Evolutionary conservation across 2,797 vertebrate species (phyloP).

Genomic region (Rhinella marina): DNA sequence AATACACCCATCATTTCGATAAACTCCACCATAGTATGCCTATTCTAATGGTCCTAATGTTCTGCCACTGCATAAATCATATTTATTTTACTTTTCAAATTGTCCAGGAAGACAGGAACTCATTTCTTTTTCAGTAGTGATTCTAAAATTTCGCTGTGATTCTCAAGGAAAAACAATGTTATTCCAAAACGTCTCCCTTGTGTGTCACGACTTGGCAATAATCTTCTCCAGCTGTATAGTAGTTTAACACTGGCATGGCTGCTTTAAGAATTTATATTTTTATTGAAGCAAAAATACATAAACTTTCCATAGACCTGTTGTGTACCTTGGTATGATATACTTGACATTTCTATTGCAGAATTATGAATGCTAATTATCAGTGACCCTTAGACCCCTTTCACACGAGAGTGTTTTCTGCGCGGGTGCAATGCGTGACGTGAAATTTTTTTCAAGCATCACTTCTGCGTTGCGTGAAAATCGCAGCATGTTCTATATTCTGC

Average conservation of each 20-base stretch:
- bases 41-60: background rate
- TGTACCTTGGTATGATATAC: no score
- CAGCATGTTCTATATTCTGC: no score
- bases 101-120: conserved; percentile 17
- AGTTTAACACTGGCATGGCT: conserved; percentile 11
- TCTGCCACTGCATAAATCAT: conserved; percentile 15
- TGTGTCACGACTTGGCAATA: conserved; percentile 40
- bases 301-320: no score
- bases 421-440: no score
- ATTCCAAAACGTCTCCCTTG: conserved; percentile 25
- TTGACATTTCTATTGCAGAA: no score
- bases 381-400: no score
- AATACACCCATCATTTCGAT: conserved; percentile 1
- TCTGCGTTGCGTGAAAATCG: no score
- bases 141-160: conserved; percentile 25
- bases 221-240: conserved; percentile 38
- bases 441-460: no score
- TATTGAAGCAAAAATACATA: background rate
- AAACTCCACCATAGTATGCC: background rate
- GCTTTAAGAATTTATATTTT: conserved; percentile 23
- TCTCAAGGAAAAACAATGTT: conserved; percentile 42
- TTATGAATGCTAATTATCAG: no score
- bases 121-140: conserved; percentile 34
- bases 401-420: no score
- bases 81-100: conserved; percentile 12